Evolutionary conservation across 2,797 vertebrate species (phyloP).

Genomic region (Sebastes trivittatus): DNA sequence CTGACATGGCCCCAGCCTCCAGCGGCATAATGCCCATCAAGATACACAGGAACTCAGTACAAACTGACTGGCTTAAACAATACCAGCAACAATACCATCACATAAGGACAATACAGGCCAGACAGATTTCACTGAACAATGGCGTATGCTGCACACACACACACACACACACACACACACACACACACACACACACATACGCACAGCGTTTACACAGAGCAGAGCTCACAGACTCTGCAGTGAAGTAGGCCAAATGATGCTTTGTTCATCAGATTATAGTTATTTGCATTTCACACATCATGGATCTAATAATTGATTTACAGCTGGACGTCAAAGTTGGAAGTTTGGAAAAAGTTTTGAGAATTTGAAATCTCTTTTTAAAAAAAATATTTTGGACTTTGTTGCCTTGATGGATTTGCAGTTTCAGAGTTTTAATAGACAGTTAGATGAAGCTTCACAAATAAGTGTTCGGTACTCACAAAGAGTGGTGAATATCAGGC

Average conservation of each 20-base stretch:
- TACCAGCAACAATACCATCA: conserved; percentile 62
- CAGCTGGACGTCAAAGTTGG: conserved; percentile 4
- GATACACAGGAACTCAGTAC: conserved; percentile 51
- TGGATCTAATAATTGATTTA: conserved; percentile 31
- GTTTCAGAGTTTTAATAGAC: background rate
- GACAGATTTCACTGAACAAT: conserved; percentile 65
- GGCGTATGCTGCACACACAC: conserved; percentile 1
- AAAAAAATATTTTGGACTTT: background rate
- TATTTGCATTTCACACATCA: conserved; percentile 48
- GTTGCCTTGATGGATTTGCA: background rate
- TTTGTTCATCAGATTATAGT: conserved; percentile 37
- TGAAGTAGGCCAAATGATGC: conserved; percentile 36
- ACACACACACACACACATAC: background rate
- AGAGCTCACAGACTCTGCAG: background rate
- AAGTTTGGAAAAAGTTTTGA: background rate
- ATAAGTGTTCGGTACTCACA: background rate
- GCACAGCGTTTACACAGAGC: background rate
- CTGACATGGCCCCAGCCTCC: conserved; percentile 51
- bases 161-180: conserved; percentile 21
- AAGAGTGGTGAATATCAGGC: background rate
- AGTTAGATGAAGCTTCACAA: background rate
- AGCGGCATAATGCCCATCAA: conserved; percentile 45
- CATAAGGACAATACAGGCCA: conserved; percentile 62
- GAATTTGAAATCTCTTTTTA: background rate
- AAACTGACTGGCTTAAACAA: conserved; percentile 57